Evolutionary conservation across 1,140 invertebrate species (phyloP), one percentile per base, ranked within the genome.

Genomic region (Cydia pomonella): DNA sequence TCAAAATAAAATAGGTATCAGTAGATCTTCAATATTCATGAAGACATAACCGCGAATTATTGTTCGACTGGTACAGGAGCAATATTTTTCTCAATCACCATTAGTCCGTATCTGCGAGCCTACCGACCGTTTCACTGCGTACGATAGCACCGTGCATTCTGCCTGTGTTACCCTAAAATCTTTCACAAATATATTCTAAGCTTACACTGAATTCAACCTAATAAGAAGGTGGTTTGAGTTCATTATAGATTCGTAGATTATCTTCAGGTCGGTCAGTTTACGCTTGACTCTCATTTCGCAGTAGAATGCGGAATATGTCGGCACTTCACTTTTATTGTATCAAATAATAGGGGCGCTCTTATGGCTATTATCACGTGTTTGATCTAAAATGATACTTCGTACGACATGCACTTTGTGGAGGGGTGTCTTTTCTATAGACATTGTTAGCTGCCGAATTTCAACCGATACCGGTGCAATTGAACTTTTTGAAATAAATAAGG

Each of bases 311-410:
- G 84, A 92, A 90, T 92, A 92, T 92, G 90, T 92, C 87, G 87
- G 89, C 91, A 92, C 91, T 92, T 92, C 90, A 88, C 84, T 92
- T 92, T 92, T 92, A 92, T 92, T 92, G 91, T 92, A 92, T 91
- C 90, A 87, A 92, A 92, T 92, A 92, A 92, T 92, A 92, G 90
- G 91, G 91, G 91, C 87, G 84, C 91, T 91, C 91, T 92, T 91
- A 91, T 89, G 87, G 86, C 87, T 77, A 89, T 92, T 92, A 92
- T 92, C 91, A 91, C 89, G 91, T 92, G 91, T 92, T 92, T 92
- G 89, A 92, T 92, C 91, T 92, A 91, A 92, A 92, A 92, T 88
- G 91, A 91, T 91, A 91, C 91, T 92, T 84, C 81, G 83, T 84
- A 81, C 77, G 80, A 79, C 74, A 79, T 86, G 75, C 80, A 80